Conservation (phyloP, 2,797 vertebrate species). For the Carcharodon carcharias region DNA sequence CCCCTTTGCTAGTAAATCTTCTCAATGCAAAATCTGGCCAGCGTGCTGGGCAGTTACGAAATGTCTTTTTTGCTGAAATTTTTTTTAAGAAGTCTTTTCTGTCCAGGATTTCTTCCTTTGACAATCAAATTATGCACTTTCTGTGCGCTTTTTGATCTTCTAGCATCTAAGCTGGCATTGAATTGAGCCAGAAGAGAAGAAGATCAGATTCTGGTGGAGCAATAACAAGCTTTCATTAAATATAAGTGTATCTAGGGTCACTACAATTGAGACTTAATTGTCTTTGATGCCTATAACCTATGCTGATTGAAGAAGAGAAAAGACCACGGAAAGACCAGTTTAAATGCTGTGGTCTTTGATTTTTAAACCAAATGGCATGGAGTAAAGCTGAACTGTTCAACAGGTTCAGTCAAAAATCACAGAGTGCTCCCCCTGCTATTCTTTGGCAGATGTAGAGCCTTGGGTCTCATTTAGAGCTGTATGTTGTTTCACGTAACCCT, state of each 20-base stretch:
- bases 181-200: neutral
- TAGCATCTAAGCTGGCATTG: neutral
- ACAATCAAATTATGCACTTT: neutral
- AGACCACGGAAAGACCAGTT: neutral
- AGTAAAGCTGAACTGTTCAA: neutral
- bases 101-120: neutral
- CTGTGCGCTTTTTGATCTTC: neutral
- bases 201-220: conserved; percentile 2
- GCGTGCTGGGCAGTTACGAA: neutral
- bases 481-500: neutral
- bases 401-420: neutral
- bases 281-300: neutral
- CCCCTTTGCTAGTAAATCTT: neutral
- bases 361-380: neutral
- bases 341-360: neutral
- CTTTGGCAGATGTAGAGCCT: neutral
- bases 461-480: neutral
- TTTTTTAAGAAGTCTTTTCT: neutral
- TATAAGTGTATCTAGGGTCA: neutral
- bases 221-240: neutral
- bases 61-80: neutral
- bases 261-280: neutral
- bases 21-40: neutral
- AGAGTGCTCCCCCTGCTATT: neutral
- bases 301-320: conserved; percentile 7